Evolutionary conservation across 2,888 invertebrate species (phyloP).

Genomic region (Omphaloscelis lunosa): DNA sequence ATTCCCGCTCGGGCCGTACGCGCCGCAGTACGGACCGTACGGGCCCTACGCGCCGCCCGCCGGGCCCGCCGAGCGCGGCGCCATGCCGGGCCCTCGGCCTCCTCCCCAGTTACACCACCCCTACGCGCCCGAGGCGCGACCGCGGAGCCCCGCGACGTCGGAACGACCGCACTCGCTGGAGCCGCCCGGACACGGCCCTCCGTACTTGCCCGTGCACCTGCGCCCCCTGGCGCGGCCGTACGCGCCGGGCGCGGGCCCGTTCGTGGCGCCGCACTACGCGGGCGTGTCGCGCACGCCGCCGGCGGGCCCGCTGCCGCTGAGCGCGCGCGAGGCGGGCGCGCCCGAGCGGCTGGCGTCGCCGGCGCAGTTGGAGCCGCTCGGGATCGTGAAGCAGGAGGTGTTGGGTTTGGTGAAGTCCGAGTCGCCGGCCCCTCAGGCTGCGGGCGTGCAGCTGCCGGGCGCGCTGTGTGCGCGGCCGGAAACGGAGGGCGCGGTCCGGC

Average conservation of each 20-base stretch:
- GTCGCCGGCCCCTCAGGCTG: slow-evolving; percentile 71
- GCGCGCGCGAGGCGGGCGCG: background rate
- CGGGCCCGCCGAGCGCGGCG: slow-evolving; percentile 55
- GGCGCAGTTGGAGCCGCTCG: slow-evolving; percentile 54
- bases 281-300: slow-evolving; percentile 56
- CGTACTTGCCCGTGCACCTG: slow-evolving; percentile 60
- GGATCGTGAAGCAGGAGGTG: slow-evolving; percentile 43
- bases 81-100: slow-evolving; percentile 46
- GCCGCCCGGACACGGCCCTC: slow-evolving; percentile 17
- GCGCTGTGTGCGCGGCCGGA: slow-evolving; percentile 32
- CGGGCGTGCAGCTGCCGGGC: background rate
- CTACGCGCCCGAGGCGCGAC: slow-evolving; percentile 34
- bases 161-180: slow-evolving; percentile 69
- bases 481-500: slow-evolving; percentile 71
- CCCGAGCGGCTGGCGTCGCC: slow-evolving; percentile 13
- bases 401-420: slow-evolving; percentile 46
- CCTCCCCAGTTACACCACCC: slow-evolving; percentile 61
- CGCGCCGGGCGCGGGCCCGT: slow-evolving; percentile 74
- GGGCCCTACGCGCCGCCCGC: slow-evolving; percentile 84
- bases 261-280: slow-evolving; percentile 52
- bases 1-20: slow-evolving; percentile 87
- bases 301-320: slow-evolving; percentile 33
- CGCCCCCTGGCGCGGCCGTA: slow-evolving; percentile 70
- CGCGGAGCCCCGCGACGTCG: slow-evolving; percentile 70
- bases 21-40: slow-evolving; percentile 87